Evolutionary conservation across 2,888 invertebrate species (phyloP), one percentile per base, ranked within the genome.

Genomic region (Stegana nigrithorax): DNA sequence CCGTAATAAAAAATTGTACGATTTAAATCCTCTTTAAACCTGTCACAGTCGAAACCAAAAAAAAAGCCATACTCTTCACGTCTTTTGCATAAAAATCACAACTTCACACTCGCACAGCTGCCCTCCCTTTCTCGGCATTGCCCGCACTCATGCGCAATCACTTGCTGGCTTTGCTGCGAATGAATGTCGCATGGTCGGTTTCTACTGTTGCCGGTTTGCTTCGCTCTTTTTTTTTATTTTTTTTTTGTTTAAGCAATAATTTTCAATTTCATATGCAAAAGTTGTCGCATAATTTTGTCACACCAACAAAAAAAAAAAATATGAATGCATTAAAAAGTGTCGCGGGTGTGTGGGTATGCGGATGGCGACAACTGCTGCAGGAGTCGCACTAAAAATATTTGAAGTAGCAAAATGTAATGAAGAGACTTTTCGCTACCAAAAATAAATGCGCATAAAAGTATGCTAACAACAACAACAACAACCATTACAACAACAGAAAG

Each of bases 1-100:
- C n/a, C n/a, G n/a, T n/a, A n/a, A n/a, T n/a, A 66, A 70, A 77
- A 77, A 74, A 73, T 42, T 8, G 14, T 12, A 42, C 42, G 17
- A 42, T 42, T 42, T 12, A 42, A 42, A 42, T 42, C 6, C 42
- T n/a, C 42, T 71, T 74, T 76, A 71, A 64, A 62, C 64, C n/a
- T n/a, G n/a, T n/a, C n/a, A n/a, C n/a, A n/a, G n/a, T n/a, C n/a
- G n/a, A n/a, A n/a, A n/a, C n/a, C n/a, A n/a, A n/a, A n/a, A n/a
- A n/a, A n/a, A n/a, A n/a, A n/a, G 65, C 66, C 65, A n/a, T n/a
- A 53, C 50, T 60, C 66, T 62, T n/a, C 42, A 42, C n/a, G 2
- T 42, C 17, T 42, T 29, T 7, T 29, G 10, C 6, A 7, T 29
- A 29, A 7, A 29, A 7, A 29, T 7, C 5, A 29, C 29, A 32